These are phyloP conservation scores for Acleris cristana DNA, from an alignment of 2,888 invertebrate genomes.

Conservation along the genomic window DNA sequence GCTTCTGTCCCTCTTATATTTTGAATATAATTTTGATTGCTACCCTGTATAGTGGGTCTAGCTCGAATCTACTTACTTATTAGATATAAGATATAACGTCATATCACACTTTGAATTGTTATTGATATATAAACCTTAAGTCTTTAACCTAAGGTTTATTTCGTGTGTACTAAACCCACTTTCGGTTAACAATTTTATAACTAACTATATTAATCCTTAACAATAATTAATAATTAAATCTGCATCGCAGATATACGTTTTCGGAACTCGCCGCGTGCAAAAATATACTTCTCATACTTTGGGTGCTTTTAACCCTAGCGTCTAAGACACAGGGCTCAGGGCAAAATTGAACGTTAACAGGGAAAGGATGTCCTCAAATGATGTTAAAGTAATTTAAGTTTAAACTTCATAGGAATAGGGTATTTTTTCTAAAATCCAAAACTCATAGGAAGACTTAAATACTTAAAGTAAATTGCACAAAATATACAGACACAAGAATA, in stretches of 20 bases:
- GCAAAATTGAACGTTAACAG: slow-evolving; percentile 21
- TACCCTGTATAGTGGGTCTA: not conserved
- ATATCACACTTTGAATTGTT: not conserved
- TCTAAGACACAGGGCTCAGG: slow-evolving; percentile 13
- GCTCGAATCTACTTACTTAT: not conserved
- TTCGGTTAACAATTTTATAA: slow-evolving; percentile 21
- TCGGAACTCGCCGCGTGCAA: slow-evolving; percentile 58
- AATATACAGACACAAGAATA: slow-evolving; percentile 60
- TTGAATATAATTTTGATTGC: too few relatives aligned
- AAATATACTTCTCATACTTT: slow-evolving; percentile 54
- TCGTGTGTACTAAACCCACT: slow-evolving; percentile 19
- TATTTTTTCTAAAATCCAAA: not conserved
- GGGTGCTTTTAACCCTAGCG: slow-evolving; percentile 52
- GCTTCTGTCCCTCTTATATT: too few relatives aligned
- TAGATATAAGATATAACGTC: not conserved
- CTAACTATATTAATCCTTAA: slow-evolving; percentile 35
- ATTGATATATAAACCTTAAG: too few relatives aligned
- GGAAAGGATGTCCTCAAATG: slow-evolving; percentile 59
- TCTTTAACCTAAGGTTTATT: too few relatives aligned
- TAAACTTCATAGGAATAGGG: not conserved
- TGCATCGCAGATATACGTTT: slow-evolving; percentile 28
- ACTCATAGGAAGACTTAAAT: slow-evolving; percentile 49
- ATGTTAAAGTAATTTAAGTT: slow-evolving; percentile 18
- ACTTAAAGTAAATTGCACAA: slow-evolving; percentile 54
- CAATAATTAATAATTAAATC: slow-evolving; percentile 25